phyloP scores from a whole-genome alignment of 2,888 invertebrate genomes.

The Gisinianus flammeolus region DNA sequence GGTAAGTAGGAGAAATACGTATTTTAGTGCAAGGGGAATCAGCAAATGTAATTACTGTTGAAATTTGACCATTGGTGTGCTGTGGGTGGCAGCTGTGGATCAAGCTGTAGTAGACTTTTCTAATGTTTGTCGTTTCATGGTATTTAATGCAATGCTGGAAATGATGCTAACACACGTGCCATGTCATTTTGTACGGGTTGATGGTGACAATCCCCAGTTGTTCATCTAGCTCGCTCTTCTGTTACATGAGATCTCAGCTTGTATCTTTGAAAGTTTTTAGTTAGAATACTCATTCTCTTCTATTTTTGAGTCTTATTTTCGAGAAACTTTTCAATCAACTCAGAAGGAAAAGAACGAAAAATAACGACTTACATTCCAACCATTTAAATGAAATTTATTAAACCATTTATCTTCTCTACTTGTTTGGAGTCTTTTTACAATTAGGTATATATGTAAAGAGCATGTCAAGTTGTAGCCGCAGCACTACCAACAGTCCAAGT shows the following conservation, averaged over 20 bases:
- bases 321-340: constrained; percentile 33
- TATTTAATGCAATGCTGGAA: constrained; percentile 33
- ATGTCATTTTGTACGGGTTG: constrained; percentile 38
- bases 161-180: constrained; percentile 47
- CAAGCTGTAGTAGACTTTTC: constrained; percentile 15
- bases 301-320: constrained; percentile 30
- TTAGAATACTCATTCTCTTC: constrained; percentile 1
- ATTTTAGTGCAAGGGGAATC: constrained; percentile 25
- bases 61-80: constrained; percentile 45
- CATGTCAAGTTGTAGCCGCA: not conserved
- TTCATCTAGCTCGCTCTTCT: constrained; percentile 1
- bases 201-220: constrained; percentile 42
- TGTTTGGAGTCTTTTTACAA: constrained; percentile 20
- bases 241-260: constrained; percentile 9
- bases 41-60: constrained; percentile 36
- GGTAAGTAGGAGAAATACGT: constrained; percentile 27
- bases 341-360: constrained; percentile 19
- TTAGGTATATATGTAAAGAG: constrained; percentile 5
- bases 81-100: constrained; percentile 46
- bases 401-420: constrained; percentile 33
- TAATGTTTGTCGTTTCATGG: constrained; percentile 31
- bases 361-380: constrained; percentile 32
- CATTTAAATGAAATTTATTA: constrained; percentile 35
- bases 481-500: too few relatives aligned
- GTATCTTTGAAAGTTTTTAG: not conserved